Percentiles rank a stretch among this genome's conserved stretches.
These are phyloP conservation scores for Rafetus swinhoei DNA, from an alignment of 2,113 vertebrate genomes.

Conservation along the genomic window DNA sequence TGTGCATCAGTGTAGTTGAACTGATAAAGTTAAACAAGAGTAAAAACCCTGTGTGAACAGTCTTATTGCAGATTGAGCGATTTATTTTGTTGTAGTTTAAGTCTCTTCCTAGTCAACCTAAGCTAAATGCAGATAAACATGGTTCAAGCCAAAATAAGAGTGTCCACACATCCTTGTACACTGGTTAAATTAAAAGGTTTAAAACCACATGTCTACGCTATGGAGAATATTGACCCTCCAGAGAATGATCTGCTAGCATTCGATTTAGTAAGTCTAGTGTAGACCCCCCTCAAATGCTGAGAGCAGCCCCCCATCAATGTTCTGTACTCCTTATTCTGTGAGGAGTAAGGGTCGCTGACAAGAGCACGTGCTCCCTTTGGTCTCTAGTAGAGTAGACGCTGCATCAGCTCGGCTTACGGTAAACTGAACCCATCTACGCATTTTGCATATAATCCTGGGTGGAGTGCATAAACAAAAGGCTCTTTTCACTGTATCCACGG, in stretches of 20 bases:
- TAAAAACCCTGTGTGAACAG: not conserved
- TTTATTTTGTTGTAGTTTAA: not conserved
- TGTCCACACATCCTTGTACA: not conserved
- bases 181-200: not conserved
- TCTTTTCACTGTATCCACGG: not conserved
- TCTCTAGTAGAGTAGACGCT: too few relatives aligned
- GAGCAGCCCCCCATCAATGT: too few relatives aligned
- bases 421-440: too few relatives aligned
- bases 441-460: not conserved
- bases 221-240: too few relatives aligned
- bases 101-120: not conserved
- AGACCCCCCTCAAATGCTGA: too few relatives aligned
- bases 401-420: too few relatives aligned
- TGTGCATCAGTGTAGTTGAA: not conserved
- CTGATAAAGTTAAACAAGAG: not conserved
- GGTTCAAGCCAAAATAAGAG: not conserved
- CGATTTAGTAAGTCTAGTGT: too few relatives aligned
- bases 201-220: not conserved
- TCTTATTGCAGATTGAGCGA: not conserved
- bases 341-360: too few relatives aligned
- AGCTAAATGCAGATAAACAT: not conserved
- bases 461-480: not conserved
- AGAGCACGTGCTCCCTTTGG: too few relatives aligned
- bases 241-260: too few relatives aligned
- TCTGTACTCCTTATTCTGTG: too few relatives aligned